Conservation (phyloP, 2,888 invertebrate genomes). For the Physocephala rufipes region DNA sequence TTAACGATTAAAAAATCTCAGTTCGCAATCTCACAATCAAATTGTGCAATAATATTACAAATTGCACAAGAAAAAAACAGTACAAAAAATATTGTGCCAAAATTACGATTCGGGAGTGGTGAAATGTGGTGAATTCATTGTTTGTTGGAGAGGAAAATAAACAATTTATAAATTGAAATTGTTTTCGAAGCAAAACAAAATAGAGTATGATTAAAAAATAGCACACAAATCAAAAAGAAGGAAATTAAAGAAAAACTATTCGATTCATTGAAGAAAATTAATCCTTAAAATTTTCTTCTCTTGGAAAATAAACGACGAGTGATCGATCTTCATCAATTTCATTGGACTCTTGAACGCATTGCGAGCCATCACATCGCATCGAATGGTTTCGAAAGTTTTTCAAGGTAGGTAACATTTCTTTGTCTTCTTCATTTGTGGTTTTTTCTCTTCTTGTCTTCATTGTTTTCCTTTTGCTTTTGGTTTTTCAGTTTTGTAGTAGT, state of each 20-base stretch:
- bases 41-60: constrained; percentile 22
- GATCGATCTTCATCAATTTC: too few relatives aligned
- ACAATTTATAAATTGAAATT: background rate
- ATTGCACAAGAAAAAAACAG: constrained; percentile 4
- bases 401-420: constrained; percentile 12
- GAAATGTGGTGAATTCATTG: background rate
- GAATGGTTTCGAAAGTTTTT: constrained; percentile 1
- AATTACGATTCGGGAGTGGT: background rate
- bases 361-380: constrained; percentile 3
- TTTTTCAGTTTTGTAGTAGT: background rate
- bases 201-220: background rate
- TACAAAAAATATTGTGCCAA: constrained; percentile 16
- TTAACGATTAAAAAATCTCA: background rate
- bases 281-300: background rate
- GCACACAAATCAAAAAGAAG: background rate
- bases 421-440: constrained; percentile 2
- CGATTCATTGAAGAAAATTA: constrained; percentile 1
- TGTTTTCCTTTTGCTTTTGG: background rate
- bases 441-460: background rate
- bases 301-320: too few relatives aligned
- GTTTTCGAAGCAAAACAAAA: too few relatives aligned
- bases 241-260: background rate
- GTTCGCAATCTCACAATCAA: constrained; percentile 3
- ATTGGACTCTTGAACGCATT: background rate
- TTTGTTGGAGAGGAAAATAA: background rate